Conservation (phyloP, 2,888 invertebrate genomes). For the Leuctra nigra region DNA sequence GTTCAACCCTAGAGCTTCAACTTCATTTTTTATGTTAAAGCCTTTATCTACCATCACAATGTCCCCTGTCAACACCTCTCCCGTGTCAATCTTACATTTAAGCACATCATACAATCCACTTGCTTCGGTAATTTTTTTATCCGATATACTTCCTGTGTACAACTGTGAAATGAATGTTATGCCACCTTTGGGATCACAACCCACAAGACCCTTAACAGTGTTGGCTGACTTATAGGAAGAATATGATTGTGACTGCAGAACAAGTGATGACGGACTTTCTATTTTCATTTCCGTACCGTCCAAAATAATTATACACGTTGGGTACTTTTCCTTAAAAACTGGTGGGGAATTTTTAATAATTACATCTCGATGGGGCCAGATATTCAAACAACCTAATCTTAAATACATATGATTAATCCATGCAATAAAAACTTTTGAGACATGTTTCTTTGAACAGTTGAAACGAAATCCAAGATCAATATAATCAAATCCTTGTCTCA, state of each 20-base stretch:
- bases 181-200: slow-evolving; percentile 11
- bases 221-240: slow-evolving; percentile 10
- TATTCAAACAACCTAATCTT: slow-evolving; percentile 9
- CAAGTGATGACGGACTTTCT: slow-evolving; percentile 10
- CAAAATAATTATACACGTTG: slow-evolving; percentile 1
- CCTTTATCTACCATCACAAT: slow-evolving; percentile 13
- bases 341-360: slow-evolving; percentile 6
- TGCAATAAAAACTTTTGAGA: background rate
- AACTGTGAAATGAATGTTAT: slow-evolving; percentile 7
- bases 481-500: slow-evolving; percentile 9
- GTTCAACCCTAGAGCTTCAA: background rate
- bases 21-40: slow-evolving; percentile 8
- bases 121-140: slow-evolving; percentile 5
- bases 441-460: background rate
- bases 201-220: slow-evolving; percentile 14
- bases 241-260: slow-evolving; percentile 12
- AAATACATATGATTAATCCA: slow-evolving; percentile 8
- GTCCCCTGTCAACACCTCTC: slow-evolving; percentile 6
- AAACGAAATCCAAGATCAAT: slow-evolving; percentile 5
- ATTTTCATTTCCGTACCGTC: slow-evolving; percentile 17
- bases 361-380: slow-evolving; percentile 14
- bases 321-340: slow-evolving; percentile 1
- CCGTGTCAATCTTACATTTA: background rate
- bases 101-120: slow-evolving; percentile 13
- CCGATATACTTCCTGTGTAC: slow-evolving; percentile 10